Conservation (phyloP, 2,113 vertebrate genomes). For the Elanus axillaris region DNA sequence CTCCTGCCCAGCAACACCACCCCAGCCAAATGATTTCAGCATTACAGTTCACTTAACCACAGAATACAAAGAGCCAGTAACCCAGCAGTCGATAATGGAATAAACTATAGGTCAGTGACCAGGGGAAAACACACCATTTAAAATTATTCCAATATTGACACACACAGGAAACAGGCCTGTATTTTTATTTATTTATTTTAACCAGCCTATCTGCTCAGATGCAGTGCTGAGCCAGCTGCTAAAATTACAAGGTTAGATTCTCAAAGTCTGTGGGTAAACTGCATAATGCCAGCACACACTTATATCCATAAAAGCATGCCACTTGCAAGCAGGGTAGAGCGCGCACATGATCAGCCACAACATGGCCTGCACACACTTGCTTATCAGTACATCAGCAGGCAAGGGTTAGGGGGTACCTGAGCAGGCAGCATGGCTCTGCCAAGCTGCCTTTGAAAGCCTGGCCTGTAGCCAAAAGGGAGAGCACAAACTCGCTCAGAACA, state of each 20-base stretch:
- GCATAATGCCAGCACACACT: not conserved
- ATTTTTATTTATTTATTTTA: slow-evolving; percentile 44
- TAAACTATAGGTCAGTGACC: slow-evolving; percentile 61
- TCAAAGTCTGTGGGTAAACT: not conserved
- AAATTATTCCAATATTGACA: slow-evolving; percentile 52
- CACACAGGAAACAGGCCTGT: not conserved
- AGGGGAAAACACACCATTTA: slow-evolving; percentile 60
- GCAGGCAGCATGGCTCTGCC: not conserved
- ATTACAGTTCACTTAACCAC: slow-evolving; percentile 39
- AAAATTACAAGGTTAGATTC: slow-evolving; percentile 18
- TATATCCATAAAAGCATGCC: not conserved
- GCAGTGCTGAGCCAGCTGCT: not conserved
- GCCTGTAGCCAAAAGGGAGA: not conserved
- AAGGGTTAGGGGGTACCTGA: not conserved
- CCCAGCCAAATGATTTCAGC: slow-evolving; percentile 26
- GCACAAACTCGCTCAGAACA: not conserved
- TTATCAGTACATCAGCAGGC: not conserved
- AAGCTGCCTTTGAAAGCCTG: not conserved
- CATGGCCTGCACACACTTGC: not conserved
- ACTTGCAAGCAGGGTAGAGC: not conserved
- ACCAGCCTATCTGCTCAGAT: not conserved
- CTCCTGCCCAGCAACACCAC: slow-evolving; percentile 36
- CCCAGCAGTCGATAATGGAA: slow-evolving; percentile 57
- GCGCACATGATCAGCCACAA: not conserved
- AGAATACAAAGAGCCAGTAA: slow-evolving; percentile 41